Conservation (phyloP, 2,797 vertebrate species). For the Dicrostonyx torquatus region DNA sequence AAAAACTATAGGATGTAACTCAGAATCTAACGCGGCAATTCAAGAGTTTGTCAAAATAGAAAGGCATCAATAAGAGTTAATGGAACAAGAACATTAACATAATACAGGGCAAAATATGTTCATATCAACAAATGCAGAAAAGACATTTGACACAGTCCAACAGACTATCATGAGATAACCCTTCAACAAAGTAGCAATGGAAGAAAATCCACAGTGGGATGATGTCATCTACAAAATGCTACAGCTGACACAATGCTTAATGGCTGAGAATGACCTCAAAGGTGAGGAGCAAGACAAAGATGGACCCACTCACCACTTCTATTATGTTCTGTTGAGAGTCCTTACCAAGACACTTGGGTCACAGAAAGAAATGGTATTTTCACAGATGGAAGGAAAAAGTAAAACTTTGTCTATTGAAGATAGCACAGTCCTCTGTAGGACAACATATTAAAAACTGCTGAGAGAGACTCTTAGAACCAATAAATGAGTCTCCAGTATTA, state of each 20-base stretch:
- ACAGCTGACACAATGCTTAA: neutral
- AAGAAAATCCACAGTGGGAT: neutral
- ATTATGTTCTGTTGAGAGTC: neutral
- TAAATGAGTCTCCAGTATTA: neutral
- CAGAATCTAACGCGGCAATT: neutral
- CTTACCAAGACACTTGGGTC: neutral
- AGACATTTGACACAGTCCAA: neutral
- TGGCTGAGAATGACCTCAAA: neutral
- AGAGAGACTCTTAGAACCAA: neutral
- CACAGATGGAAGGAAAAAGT: neutral
- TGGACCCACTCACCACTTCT: neutral
- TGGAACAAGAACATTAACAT: neutral
- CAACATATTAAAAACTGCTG: slow-evolving; percentile 9
- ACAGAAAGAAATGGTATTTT: neutral
- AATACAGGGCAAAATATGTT: neutral
- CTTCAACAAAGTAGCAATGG: neutral
- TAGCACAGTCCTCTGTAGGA: neutral
- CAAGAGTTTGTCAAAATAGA: neutral
- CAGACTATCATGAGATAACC: neutral
- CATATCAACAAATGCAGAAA: neutral
- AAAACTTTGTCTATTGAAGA: neutral
- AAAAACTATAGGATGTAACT: neutral
- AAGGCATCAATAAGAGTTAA: neutral
- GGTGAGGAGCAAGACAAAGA: neutral
- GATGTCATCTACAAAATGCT: neutral